Conservation (phyloP, 2,797 vertebrate species). For the Orientallactaga sibirica region DNA sequence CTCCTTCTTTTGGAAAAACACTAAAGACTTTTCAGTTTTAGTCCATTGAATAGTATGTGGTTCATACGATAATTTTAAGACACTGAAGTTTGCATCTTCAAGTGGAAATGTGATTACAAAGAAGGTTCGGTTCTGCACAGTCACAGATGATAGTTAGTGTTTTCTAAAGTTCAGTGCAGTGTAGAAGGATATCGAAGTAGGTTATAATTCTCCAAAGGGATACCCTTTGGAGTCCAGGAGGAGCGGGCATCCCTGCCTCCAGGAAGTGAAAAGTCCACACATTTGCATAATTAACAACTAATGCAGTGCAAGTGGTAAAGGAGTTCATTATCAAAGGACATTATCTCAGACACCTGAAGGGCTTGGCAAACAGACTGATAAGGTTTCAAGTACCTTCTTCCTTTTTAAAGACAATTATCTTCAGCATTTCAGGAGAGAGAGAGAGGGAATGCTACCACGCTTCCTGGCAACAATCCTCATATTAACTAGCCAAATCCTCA, state of each 20-base stretch:
- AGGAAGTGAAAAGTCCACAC: slow-evolving; percentile 69
- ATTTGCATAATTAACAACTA: slow-evolving; percentile 85
- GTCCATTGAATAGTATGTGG: background rate
- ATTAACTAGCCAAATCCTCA: slow-evolving; percentile 68
- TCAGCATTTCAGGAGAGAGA: slow-evolving; percentile 69
- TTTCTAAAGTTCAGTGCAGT: slow-evolving; percentile 79
- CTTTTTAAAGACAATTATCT: slow-evolving; percentile 83
- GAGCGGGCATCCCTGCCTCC: slow-evolving; percentile 76
- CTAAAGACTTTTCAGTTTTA: background rate
- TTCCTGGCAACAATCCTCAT: slow-evolving; percentile 70
- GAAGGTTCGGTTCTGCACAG: slow-evolving; percentile 74
- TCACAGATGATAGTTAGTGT: slow-evolving; percentile 81
- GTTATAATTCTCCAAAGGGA: slow-evolving; percentile 85
- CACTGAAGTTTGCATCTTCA: slow-evolving; percentile 75
- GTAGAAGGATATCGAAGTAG: slow-evolving; percentile 80
- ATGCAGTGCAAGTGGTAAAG: slow-evolving; percentile 83
- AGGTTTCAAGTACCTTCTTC: slow-evolving; percentile 84
- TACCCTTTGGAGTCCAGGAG: slow-evolving; percentile 79
- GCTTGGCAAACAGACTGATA: slow-evolving; percentile 68
- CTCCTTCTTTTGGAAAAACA: slow-evolving; percentile 65
- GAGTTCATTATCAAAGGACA: slow-evolving; percentile 81
- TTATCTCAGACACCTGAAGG: slow-evolving; percentile 80
- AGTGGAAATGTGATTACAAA: slow-evolving; percentile 65
- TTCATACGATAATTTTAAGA: slow-evolving; percentile 56
- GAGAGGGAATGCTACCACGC: slow-evolving; percentile 6